Base-by-base conservation (phyloP, 2,797 vertebrate genomes). In the Chloroceryle inda region DNA sequence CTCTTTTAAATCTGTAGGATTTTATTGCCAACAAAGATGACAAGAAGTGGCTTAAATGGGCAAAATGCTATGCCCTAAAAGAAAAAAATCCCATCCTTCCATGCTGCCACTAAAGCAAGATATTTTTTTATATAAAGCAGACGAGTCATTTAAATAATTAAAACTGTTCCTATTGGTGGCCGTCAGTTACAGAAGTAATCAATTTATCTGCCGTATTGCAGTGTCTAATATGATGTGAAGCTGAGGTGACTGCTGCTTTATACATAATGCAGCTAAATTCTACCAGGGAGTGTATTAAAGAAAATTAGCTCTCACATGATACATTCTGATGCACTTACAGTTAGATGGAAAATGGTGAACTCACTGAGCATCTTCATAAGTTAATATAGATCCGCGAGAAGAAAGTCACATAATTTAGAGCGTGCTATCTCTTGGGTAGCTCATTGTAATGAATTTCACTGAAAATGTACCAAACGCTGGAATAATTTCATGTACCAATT, bases 101-200 rank as follows among this genome's bases (percentile, higher is more conserved):
- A 18, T n/a, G 50, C 52, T 89, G 56, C 50, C 75, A 68, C 66
- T 85, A 50, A 75, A 90, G 58, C n/a, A 73, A 89, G 67, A 27
- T 4, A 58, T 72, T 92, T 87, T 26, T 77, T 6, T 76, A 16
- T 37, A 61, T 45, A 45, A 95, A 95, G n/a, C 55, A 76, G 82
- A 92, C 62, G 66, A 91, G 64, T 94, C 72, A 81, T 92, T 79
- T 90, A 90, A 94, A 68, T 90, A 49, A 89, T 95, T 74, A 87
- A 92, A 81, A 85, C 8, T 56, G 64, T 78, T 92, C 45, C 44
- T 89, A 19, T 77, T 0, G 0, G 38, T 94, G 66, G 71, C 78
- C 85, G 94, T 95, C 90, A 94, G 47, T 96, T 93, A 75, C 66
- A 77, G 47, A 58, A 64, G 73, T 71, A 95, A 96, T 97, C 92